Evolutionary conservation across 2,888 invertebrate species (phyloP), one percentile per base, ranked within the genome.

Genomic region (Rhyacophila evoluta): DNA sequence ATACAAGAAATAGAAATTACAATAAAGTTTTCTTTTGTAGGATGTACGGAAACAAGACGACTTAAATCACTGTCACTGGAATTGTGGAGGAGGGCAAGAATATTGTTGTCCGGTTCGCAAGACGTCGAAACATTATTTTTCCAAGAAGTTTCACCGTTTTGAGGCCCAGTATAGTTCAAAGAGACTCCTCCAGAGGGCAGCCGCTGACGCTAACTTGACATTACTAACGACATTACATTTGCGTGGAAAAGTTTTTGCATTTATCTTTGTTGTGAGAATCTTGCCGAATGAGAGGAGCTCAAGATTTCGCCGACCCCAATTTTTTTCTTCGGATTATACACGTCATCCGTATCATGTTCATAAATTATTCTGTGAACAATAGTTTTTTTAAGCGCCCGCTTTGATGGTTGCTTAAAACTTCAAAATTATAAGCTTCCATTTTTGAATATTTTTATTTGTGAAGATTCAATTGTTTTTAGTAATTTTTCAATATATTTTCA

Each of bases 141-240:
- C 39, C 39, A 39, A 55, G 55, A 55, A 55, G 25, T 55, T 55
- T 55, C 41, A 41, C 15, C 55, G 55, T 55, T 55, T 55, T 55
- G 55, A 55, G 19, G 19, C 15, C 19, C 8, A 8, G 55, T 12
- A 15, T 55, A 55, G 55, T 55, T 55, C 55, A 55, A 55, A 55
- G 55, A 12, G 19, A 55, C 55, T 55, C 19, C 25, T 55, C 10
- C 25, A 55, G 55, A 55, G 55, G 55, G 55, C 55, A 55, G 55
- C 19, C 19, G 55, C 55, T 19, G 29, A 70, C 74, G 55, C 36
- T 74, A 68, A 55, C 71, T 27, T 39, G 76, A 76, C 76, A 71
- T 55, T 71, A 76, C 39, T 71, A 76, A 76, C 41, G 39, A 71
- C 72, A 37, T 29, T 36, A 71, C 75, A 78, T 78, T 78, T 78